Percentiles rank a stretch among this genome's conserved stretches.
These are phyloP conservation scores for Nyctibius bracteatus DNA, from an alignment of 2,113 vertebrate genomes.

Conservation along the genomic window DNA sequence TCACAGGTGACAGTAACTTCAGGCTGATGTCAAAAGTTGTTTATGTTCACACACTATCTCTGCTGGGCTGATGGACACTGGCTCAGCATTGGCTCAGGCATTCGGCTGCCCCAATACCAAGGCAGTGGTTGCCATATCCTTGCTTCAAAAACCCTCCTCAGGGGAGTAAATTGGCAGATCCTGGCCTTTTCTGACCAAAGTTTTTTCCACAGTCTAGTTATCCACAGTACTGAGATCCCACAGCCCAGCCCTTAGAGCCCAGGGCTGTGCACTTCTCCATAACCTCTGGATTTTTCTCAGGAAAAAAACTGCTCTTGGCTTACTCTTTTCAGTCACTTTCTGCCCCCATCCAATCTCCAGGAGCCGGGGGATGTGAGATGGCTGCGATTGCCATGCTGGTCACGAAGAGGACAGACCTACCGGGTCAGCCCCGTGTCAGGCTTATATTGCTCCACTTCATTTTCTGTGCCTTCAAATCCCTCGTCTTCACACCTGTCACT, in stretches of 20 bases:
- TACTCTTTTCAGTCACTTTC: background rate
- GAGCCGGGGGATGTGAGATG: background rate
- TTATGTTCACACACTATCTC: background rate
- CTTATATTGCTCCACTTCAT: background rate
- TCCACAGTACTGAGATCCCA: background rate
- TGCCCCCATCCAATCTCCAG: background rate
- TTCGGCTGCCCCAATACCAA: background rate
- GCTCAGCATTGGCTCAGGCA: fast-evolving
- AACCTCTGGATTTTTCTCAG: background rate
- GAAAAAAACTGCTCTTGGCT: background rate
- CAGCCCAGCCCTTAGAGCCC: fast-evolving
- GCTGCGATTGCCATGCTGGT: background rate
- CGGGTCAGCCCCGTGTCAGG: fast-evolving
- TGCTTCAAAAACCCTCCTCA: background rate
- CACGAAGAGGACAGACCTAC: background rate
- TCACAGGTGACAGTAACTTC: background rate
- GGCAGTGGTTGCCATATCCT: background rate
- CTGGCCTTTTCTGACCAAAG: background rate
- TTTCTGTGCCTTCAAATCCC: background rate
- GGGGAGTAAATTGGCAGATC: background rate
- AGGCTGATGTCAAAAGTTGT: background rate
- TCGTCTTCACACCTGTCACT: background rate
- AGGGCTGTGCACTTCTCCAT: fast-evolving
- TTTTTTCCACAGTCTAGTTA: background rate
- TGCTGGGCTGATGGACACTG: background rate